Evolutionary conservation across 30 jellyfish, hydroid and myxozoan genomes (phyloP).

Genomic region (Aurelia aurita complex sp. Pacific): DNA sequence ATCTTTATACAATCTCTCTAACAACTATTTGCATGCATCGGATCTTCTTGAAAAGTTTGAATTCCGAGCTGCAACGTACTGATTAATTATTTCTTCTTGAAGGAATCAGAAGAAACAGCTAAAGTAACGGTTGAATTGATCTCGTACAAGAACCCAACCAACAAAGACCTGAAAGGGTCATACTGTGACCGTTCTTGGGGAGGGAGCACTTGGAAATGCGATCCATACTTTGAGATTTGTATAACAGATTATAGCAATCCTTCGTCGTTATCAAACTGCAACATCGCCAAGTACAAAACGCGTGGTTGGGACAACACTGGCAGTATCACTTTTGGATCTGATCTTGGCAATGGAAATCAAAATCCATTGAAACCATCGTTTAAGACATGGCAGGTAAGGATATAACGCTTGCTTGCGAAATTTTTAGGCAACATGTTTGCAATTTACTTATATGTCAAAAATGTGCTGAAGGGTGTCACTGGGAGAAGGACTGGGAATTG

Average conservation of each 20-base stretch:
- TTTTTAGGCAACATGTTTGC: no score
- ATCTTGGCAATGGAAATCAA: neutral
- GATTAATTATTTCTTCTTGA: no score
- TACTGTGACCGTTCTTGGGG: slow-evolving; percentile 6
- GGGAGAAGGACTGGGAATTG: no score
- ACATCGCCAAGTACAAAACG: neutral
- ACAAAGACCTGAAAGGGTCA: slow-evolving; percentile 6
- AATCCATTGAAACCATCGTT: slow-evolving; percentile 7
- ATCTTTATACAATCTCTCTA: no score
- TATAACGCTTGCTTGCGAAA: neutral
- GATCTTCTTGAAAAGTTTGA: no score
- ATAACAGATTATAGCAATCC: slow-evolving; percentile 24
- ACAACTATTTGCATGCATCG: no score
- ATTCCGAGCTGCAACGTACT: no score
- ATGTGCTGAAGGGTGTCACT: no score
- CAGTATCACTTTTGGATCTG: slow-evolving; percentile 4
- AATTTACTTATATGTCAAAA: no score
- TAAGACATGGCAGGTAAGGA: slow-evolving; percentile 18
- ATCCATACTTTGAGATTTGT: slow-evolving; percentile 41
- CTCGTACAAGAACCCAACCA: slow-evolving; percentile 16
- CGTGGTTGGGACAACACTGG: slow-evolving; percentile 21
- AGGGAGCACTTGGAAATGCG: slow-evolving; percentile 28
- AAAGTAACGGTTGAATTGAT: slow-evolving; percentile 3
- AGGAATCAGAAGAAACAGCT: slow-evolving; percentile 40
- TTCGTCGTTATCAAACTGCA: slow-evolving; percentile 22